Evolutionary conservation across 1,140 invertebrate genomes (phyloP).

Genomic region (Tenebrio molitor): DNA sequence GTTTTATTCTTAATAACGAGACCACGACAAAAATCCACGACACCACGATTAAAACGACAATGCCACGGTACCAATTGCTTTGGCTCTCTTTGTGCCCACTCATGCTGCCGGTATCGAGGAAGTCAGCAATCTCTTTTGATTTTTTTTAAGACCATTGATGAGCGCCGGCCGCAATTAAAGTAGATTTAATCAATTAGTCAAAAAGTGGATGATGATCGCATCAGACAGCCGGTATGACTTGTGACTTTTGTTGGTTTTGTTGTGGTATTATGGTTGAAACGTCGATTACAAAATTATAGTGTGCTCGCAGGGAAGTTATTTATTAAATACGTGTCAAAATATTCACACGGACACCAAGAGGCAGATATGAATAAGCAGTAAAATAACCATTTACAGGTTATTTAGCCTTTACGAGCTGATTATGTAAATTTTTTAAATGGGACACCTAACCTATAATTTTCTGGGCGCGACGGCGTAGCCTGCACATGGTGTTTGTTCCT

Average conservation of each 20-base stretch:
- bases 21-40: background rate
- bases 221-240: constrained; percentile 9
- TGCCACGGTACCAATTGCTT: background rate
- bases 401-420: constrained; percentile 38
- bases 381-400: constrained; percentile 45
- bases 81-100: background rate
- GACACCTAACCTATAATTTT: constrained; percentile 39
- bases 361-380: constrained; percentile 27
- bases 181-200: constrained; percentile 30
- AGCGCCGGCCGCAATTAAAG: constrained; percentile 31
- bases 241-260: constrained; percentile 14
- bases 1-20: constrained; percentile 1
- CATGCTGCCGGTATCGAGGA: constrained; percentile 11
- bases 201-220: background rate
- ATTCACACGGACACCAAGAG: constrained; percentile 15
- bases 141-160: background rate
- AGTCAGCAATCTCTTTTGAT: constrained; percentile 14
- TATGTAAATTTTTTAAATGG: constrained; percentile 44
- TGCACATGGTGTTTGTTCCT: background rate
- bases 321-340: constrained; percentile 41
- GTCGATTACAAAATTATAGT: constrained; percentile 11
- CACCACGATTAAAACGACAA: background rate
- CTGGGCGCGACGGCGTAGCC: background rate
- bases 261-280: constrained; percentile 1
- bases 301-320: constrained; percentile 4